Evolutionary conservation across 2,113 vertebrate species (phyloP), one percentile per base, ranked within the genome.

Genomic region (Thunnus thynnus): DNA sequence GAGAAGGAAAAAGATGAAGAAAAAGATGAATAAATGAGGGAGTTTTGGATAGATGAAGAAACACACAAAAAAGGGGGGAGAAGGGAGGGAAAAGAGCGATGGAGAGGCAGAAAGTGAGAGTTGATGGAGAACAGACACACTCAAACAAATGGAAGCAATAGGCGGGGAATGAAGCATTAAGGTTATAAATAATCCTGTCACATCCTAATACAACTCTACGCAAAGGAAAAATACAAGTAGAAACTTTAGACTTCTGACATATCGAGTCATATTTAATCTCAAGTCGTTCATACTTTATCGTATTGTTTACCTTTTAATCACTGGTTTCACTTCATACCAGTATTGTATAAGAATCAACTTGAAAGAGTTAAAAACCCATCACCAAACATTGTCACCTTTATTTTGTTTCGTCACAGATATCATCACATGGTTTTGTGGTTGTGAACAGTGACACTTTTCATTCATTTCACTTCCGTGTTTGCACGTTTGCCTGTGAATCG

Each of bases 101-200:
- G 76, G 63, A 79, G 68, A n/a, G n/a, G 56, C 30, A 27, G 30
- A 18, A 10, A 20, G 70, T 36, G 68, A 57, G 50, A 65, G 76
- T 57, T 79, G 83, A 91, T 66, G 57, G 60, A 61, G 72, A 72
- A 62, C 90, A 85, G 90, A 54, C 44, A 6, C 18, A 47, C 64
- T 63, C 55, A 22, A 64, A 83, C 65, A 86, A 78, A 89, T 82
- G 83, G 80, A 88, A 51, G 82, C 80, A 83, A 85, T 80, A 44
- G 78, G 82, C 20, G 54, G 72, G 17, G 56, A 32, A 44, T 41
- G 72, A 44, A 56, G 63, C 73, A 78, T 80, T 85, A 64, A 62
- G 70, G 57, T 63, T 70, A 70, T 86, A 85, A 66, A 84, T 82
- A 76, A 76, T 79, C 64, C 74, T 64, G 82, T 76, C 72, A 68